Evolutionary conservation across 1,140 invertebrate species (phyloP).

Genomic region (Drosophila pandora): DNA sequence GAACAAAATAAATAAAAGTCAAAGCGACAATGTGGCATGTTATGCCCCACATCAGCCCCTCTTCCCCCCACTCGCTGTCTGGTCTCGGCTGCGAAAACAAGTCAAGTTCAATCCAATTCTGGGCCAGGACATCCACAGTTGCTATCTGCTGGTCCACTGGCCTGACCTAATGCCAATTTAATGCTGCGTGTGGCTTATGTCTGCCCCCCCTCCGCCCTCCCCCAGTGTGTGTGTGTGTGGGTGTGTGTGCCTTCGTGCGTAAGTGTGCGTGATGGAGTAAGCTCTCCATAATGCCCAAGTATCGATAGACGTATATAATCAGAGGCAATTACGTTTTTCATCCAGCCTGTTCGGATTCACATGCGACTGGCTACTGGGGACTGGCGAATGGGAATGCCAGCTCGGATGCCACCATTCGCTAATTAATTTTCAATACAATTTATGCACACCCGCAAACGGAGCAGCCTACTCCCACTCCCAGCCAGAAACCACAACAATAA

Average conservation of each 20-base stretch:
- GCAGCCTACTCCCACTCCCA: neutral
- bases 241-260: constrained; percentile 15
- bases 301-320: constrained; percentile 66
- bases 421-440: constrained; percentile 72
- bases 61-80: neutral
- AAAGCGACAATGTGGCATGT: constrained; percentile 72
- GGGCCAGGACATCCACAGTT: constrained; percentile 19
- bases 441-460: constrained; percentile 30
- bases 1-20: constrained; percentile 79
- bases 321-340: constrained; percentile 69
- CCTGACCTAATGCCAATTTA: constrained; percentile 70
- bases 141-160: constrained; percentile 45
- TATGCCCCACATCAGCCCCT: constrained; percentile 10
- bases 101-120: constrained; percentile 56
- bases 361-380: too few relatives aligned
- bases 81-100: constrained; percentile 17
- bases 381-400: neutral
- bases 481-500: neutral
- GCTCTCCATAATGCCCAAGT: constrained; percentile 34
- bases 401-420: constrained; percentile 27
- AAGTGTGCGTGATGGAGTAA: constrained; percentile 38
- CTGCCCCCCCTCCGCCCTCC: constrained; percentile 14
- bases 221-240: neutral
- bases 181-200: constrained; percentile 59
- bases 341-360: constrained; percentile 13